Base-by-base conservation (phyloP, 2,113 vertebrate genomes). In the Salminus brasiliensis region DNA sequence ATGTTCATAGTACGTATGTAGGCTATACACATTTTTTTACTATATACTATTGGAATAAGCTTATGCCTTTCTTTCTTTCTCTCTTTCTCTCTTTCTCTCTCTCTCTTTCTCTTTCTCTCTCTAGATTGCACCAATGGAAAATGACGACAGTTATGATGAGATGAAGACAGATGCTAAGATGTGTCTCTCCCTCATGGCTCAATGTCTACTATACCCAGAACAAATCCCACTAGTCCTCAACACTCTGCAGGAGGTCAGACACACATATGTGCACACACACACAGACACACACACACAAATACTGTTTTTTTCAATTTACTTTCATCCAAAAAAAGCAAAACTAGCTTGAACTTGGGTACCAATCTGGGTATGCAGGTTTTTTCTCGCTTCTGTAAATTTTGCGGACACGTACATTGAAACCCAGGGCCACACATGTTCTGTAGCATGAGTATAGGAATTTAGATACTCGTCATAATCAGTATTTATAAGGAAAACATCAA, bases 61-160 rank as follows among this genome's bases (percentile, higher is more conserved):
- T 53, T 65, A 2, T 39, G 13, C 25, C 21, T 34, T 12, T 69
- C 63, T 79, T 15, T 23, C 16, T 16, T 4, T 43, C 47, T 66
- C 32, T 27, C 16, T n/a, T 2, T 9, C 10, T 67, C 36, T n/a
- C 63, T 25, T 18, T 32, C 9, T 49, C 47, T 36, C 18, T 39
- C 8, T 41, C 25, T 55, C n/a, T 18, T 34, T 36, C 13, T 53
- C n/a, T 62, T 21, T 59, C 32, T 71, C 62, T 79, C 49, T 69
- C 10, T 85, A 99, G 97, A 98, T 99, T 84, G 97, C 97, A 78
- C 97, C 97, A 0, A 97, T 99, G 45, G 97, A 99, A 91, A 99
- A 98, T 5, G 97, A 99, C 81, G 96, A 95, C 87, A 98, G 93
- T 87, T 98, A 99, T 0, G 97, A 99, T 91, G 97, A 99, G 85